Base-by-base conservation (phyloP, 2,797 vertebrate species). In the Silurus aristotelis region DNA sequence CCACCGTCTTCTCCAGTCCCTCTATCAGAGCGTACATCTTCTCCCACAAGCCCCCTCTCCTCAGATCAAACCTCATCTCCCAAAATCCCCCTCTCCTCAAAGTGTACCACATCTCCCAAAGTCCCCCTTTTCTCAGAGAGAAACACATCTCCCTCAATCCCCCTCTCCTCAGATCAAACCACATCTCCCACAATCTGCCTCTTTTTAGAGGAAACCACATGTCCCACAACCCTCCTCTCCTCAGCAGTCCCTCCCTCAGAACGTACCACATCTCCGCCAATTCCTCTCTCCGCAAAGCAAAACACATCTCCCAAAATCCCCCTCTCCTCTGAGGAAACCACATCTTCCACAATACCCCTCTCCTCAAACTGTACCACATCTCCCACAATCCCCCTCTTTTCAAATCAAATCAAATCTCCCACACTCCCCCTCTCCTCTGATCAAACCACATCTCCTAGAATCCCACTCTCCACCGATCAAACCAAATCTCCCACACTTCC, bases 241-340 rank as follows among this genome's bases (percentile, higher is more conserved):
- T 38, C 31, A 38, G 31, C 61, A 52, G 8, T 58, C 15, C 25
- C 46, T 12, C 71, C 22, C 58, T 64, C 63, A 84, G 60, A 0
- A 2, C 13, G 6, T 13, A 61, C 38, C 25, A 17, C 68, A 46
- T 56, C 58, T 43, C 68, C 67, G 5, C 19, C 8, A 73, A 12
- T 63, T 25, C 43, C 58, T 7, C 20, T 38, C 56, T 60, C 5
- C 43, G 19, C 15, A 25, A n/a, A n/a, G 27, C 46, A 31, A 73
- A 72, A 66, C 75, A 83, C 58, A 48, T 48, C 87, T 92, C 93
- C 67, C 68, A 83, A 1, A 48, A 20, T 83, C 55, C 70, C 68
- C 14, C 17, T 67, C 8, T 67, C 64, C 25, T 31, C 64, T 48
- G 8, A 38, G 6, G 0, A 46, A 46, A 72, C 70, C 27, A 6